Evolutionary conservation across 1,140 invertebrate genomes (phyloP), one percentile per base, ranked within the genome.

Genomic region (Drosophila sulfurigaster): DNA sequence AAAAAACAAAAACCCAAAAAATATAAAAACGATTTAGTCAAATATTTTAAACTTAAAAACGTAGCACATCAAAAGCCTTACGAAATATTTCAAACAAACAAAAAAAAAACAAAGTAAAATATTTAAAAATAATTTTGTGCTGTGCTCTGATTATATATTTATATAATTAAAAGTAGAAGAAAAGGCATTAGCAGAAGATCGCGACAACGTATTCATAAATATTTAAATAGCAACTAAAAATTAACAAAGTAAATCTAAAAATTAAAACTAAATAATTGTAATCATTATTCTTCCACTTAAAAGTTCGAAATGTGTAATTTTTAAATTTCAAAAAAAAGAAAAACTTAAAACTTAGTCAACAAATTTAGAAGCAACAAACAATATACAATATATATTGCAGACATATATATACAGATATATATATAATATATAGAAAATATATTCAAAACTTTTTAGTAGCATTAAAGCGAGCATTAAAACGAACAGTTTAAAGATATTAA

Each of bases 231-330:
- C n/a, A 46, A 46, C 13, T 51, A 69, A 57, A 57, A 76, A 41
- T 63, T 54, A 45, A 25, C 20, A 58, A 65, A 73, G 11, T 43
- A 43, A 13, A 43, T 7, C 10, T 38, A 38, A 38, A 25, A 8
- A 38, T 38, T 38, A 38, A 38, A 38, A 49, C 75, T 68, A 65
- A 74, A 78, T 81, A 85, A 74, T 70, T 81, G 67, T 86, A 88
- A 88, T 88, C 83, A 89, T 89, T 88, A 85, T 79, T 88, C 85
- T 88, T 88, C 85, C 85, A 88, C 54, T 89, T 89, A 38, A 81
- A 87, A 80, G 80, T 88, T 87, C 54, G 57, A 88, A 87, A 79
- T 60, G 75, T 77, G 74, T 83, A 85, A 81, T 80, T 85, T 85
- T 85, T 75, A 72, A 86, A 82, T 65, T 82, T 81, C 60, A 73